phyloP scores from a whole-genome alignment of 2,888 invertebrate species.

The Pristionchus fissidentatus region DNA sequence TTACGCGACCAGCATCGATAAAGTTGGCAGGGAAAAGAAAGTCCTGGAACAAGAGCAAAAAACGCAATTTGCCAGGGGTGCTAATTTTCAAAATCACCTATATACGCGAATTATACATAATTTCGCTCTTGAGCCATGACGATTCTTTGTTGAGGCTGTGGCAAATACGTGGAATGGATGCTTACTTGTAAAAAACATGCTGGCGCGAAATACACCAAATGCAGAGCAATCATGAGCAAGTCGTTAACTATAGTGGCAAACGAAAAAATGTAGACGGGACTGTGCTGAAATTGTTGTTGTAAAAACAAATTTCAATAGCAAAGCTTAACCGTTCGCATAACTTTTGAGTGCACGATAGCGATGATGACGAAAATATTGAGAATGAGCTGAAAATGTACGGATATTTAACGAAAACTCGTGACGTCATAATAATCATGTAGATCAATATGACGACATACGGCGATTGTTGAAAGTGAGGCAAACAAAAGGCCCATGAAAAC shows the following conservation, averaged over 20 bases:
- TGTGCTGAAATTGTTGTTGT: neutral
- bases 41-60: neutral
- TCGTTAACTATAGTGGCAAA: conserved; percentile 18
- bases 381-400: neutral
- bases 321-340: neutral
- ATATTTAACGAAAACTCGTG: neutral
- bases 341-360: neutral
- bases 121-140: too few species aligned
- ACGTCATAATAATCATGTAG: too few species aligned
- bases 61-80: neutral
- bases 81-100: neutral
- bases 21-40: neutral
- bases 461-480: neutral
- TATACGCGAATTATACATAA: too few species aligned
- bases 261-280: conserved; percentile 13
- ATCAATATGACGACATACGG: too few species aligned
- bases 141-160: too few species aligned
- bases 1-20: neutral
- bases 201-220: neutral
- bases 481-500: neutral
- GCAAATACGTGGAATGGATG: too few species aligned
- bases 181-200: neutral
- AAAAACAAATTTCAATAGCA: neutral
- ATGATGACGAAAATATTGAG: neutral
- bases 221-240: neutral